Base-by-base conservation (phyloP, 2,888 invertebrate species). In the Molanna angustata region DNA sequence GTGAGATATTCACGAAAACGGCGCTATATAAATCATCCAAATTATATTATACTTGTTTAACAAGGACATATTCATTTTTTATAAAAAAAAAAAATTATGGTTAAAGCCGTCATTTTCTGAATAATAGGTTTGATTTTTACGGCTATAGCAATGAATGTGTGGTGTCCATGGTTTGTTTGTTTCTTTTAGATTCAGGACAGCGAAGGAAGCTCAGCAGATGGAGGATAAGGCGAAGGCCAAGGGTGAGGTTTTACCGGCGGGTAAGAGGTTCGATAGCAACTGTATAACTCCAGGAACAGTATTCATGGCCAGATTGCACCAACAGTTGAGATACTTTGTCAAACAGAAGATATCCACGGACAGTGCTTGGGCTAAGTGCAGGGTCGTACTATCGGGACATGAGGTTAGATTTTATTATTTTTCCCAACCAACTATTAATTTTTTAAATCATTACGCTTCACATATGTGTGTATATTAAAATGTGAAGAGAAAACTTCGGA, bases 271-370 rank as follows among this genome's bases (percentile, higher is more conserved):
- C 69, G 98, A 98, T 72, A 95, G 94, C 16, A 98, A 98, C 72
- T 97, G 97, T 69, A 98, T 98, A 59, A 98, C 98, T 0, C 98
- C 98, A 0, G 97, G 97, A 60, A 92, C 94, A 0, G 83, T 84
- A 57, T 98, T 98, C 68, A 98, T 98, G 98, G 86, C 83, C 0
- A 82, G 85, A 6, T 74, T 98, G 11, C 92, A 96, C 57, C 84
- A 88, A 56, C 90, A 92, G 61, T 74, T 98, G 40, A 85, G 86
- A 62, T 89, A 87, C 72, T 97, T 96, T 75, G 83, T 97, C 11
- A 83, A 86, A 47, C 76, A 83, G 58, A 97, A 97, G 70, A 82
- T 91, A 58, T 83, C 90, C 1, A 86, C 84, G 2, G 94, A 97
- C 71, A 84, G 86, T 7, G 68, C 88, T 40, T 98, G 98, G 98